A percentile compares a stretch with the other conserved stretches of the same genome.
phyloP scores from a whole-genome alignment of 2,797 vertebrate genomes.

The Pipistrellus kuhlii region DNA sequence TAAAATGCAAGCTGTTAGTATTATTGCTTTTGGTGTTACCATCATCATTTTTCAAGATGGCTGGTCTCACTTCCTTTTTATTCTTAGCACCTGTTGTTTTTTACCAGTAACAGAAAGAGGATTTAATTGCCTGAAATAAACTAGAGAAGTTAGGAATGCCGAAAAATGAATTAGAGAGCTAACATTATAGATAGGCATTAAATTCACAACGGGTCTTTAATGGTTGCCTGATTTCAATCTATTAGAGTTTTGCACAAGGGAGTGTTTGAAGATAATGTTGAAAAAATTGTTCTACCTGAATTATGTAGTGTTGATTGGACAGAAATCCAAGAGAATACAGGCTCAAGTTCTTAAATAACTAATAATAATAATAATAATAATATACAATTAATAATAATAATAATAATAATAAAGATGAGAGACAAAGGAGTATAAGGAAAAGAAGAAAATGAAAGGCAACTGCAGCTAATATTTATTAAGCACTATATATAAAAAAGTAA shows the following conservation, averaged over 20 bases:
- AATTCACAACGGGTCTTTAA: not conserved
- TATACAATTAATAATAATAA: not conserved
- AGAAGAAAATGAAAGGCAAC: not conserved
- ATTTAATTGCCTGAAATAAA: constrained; percentile 45
- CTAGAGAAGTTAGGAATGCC: constrained; percentile 1
- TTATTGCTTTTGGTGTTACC: not conserved
- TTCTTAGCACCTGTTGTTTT: constrained; percentile 37
- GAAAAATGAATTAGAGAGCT: constrained; percentile 5
- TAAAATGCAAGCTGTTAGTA: constrained; percentile 18
- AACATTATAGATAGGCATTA: constrained; percentile 9
- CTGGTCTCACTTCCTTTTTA: not conserved
- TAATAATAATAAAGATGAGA: not conserved
- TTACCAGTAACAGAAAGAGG: constrained; percentile 11
- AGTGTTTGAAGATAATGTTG: not conserved
- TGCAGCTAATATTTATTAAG: not conserved
- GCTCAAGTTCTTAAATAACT: not conserved
- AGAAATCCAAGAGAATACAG: not conserved
- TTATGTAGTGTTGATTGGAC: not conserved
- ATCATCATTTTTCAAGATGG: constrained; percentile 34
- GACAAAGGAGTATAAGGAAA: not conserved
- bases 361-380: not conserved
- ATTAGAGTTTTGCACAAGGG: not conserved
- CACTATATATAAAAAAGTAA: not conserved
- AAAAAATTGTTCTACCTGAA: constrained; percentile 3
- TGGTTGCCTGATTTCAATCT: not conserved